These are phyloP conservation scores for Tupiocoris notatus DNA, from an alignment of 2,888 invertebrate genomes.

Conservation along the genomic window DNA sequence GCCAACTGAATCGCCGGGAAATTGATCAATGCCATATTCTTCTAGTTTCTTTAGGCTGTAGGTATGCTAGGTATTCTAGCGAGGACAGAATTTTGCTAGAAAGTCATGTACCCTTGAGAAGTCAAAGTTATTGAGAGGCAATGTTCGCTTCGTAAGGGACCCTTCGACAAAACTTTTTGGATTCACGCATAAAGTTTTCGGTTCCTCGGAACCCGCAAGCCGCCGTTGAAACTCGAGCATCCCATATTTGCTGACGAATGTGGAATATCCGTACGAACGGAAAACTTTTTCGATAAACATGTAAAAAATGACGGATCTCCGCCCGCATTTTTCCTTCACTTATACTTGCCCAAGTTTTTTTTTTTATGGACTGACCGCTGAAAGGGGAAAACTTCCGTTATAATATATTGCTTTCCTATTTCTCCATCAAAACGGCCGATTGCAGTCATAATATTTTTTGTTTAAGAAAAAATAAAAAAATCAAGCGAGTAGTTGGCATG, in stretches of 20 bases:
- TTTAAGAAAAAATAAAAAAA: too few species aligned
- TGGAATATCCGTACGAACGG: neutral
- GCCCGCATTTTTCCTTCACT: neutral
- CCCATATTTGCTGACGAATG: neutral
- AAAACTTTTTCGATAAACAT: constrained; percentile 27
- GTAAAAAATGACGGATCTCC: neutral
- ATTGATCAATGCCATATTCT: too few species aligned
- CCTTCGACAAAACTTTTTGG: neutral
- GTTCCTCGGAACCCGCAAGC: neutral
- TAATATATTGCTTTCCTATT: neutral
- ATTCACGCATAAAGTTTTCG: neutral
- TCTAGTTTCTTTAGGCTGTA: too few species aligned
- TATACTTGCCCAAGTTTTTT: neutral
- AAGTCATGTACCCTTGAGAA: too few species aligned
- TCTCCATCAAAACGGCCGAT: neutral
- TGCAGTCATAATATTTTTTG: too few species aligned
- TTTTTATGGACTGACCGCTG: neutral
- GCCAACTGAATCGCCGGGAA: too few species aligned
- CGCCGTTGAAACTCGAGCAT: neutral
- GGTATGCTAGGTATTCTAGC: too few species aligned
- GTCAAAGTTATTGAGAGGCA: neutral
- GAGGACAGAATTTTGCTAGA: too few species aligned
- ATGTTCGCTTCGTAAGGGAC: neutral
- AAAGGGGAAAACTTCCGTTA: neutral
- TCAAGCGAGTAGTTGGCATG: too few species aligned